A percentile compares a stretch with the other conserved stretches of the same genome.
Conservation (phyloP, 2,113 vertebrate species). For the Anseranas semipalmata region DNA sequence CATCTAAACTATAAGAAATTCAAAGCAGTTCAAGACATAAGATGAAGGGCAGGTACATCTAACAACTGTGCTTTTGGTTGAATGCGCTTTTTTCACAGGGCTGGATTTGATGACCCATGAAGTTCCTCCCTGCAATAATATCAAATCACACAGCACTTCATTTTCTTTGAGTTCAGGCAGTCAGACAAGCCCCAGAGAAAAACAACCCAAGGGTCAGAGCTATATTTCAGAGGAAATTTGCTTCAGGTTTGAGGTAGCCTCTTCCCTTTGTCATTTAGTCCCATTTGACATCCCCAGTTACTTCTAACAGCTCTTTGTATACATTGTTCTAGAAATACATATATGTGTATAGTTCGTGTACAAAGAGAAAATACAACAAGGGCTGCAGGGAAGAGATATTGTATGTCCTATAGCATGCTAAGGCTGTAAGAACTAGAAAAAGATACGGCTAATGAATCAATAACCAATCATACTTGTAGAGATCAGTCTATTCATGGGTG, state of each 20-base stretch:
- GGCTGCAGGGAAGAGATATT: background rate
- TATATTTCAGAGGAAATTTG: background rate
- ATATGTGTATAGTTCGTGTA: background rate
- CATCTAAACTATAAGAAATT: background rate
- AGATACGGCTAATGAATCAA: background rate
- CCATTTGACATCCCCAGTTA: background rate
- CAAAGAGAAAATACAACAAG: background rate
- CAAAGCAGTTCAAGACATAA: slow-evolving; percentile 1
- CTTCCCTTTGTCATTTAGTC: background rate
- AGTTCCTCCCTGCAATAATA: slow-evolving; percentile 12
- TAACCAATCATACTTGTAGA: background rate
- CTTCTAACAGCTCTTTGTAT: background rate
- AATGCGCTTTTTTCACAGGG: background rate
- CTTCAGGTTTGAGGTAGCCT: background rate
- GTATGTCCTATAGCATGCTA: background rate
- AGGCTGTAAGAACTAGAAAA: background rate
- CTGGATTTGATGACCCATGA: slow-evolving; percentile 52
- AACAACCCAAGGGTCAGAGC: background rate
- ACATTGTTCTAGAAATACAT: background rate
- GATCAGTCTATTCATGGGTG: background rate
- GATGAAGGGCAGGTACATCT: slow-evolving; percentile 38
- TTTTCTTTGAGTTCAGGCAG: slow-evolving; percentile 31
- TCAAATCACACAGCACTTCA: background rate
- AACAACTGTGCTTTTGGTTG: slow-evolving; percentile 17
- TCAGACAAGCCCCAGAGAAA: slow-evolving; percentile 4